Evolutionary conservation across 2,888 invertebrate species (phyloP).

Genomic region (Eilema depressum): DNA sequence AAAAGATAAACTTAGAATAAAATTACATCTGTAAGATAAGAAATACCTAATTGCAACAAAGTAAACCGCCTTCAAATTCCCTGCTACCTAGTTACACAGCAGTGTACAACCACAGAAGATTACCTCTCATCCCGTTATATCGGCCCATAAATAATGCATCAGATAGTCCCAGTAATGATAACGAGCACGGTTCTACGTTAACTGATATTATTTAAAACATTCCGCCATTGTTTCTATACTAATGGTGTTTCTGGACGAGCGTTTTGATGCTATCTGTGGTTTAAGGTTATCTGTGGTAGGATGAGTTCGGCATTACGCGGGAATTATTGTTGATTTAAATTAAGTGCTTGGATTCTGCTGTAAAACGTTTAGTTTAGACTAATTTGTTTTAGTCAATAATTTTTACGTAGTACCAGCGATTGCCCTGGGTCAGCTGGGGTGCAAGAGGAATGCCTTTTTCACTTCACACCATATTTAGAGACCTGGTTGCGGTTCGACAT

Average conservation of each 20-base stretch:
- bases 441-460: too few species aligned
- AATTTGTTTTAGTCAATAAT: not conserved
- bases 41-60: not conserved
- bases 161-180: constrained; percentile 70
- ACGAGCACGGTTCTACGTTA: constrained; percentile 63
- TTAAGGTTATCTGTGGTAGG: constrained; percentile 25
- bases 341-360: constrained; percentile 25
- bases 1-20: too few species aligned
- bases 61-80: constrained; percentile 16
- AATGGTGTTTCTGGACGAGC: constrained; percentile 49
- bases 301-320: constrained; percentile 22
- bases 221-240: constrained; percentile 55
- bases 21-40: too few species aligned
- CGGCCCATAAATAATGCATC: constrained; percentile 67
- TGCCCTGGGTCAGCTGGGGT: too few species aligned
- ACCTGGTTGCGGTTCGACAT: too few species aligned
- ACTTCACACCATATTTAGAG: too few species aligned
- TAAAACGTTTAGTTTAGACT: not conserved
- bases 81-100: constrained; percentile 19
- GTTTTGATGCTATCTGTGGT: constrained; percentile 26
- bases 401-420: too few species aligned
- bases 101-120: constrained; percentile 27
- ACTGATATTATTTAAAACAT: constrained; percentile 68
- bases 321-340: constrained; percentile 37
- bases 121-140: constrained; percentile 64